Evolutionary conservation across 2,888 invertebrate genomes (phyloP), one percentile per base, ranked within the genome.

Genomic region (Antheraea yamamai): DNA sequence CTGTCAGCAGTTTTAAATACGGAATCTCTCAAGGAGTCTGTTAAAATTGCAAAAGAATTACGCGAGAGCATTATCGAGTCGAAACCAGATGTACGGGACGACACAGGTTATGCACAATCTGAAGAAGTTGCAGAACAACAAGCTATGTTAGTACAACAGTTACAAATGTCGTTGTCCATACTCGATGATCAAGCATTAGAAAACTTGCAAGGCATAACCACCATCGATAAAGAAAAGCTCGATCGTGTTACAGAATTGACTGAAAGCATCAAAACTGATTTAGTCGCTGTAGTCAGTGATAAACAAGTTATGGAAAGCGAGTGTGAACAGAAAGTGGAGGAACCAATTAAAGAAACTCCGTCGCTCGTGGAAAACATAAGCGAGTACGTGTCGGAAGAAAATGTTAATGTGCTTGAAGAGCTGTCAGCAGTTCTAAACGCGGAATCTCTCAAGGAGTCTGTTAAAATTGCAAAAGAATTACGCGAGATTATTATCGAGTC

Each of bases 401-500:
- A 8, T 7, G n/a, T 39, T 70, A 12, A n/a, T 3, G 39, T 70
- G 35, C 39, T 70, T 20, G 10, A 70, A 70, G 70, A 39, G 18
- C n/a, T 70, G n/a, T 70, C 70, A 10, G 4, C 39, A 39, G 39
- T 70, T 20, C 7, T 70, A 12, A 20, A 70, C 8, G 39, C 39
- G 7, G 70, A 39, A 10, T 20, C 39, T 3, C 35, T 70, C 20
- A 39, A 20, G 8, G 39, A 39, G n/a, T 70, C 70, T 20, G n/a
- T 70, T 18, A 20, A 16, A 7, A 70, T 70, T 7, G 68, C 39
- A 2, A 35, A 70, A 39, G 39, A 70, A 16, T 70, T 70, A 20
- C 68, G 35, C n/a, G 68, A 70, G 8, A 35, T 39, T 20, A 39
- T 68, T n/a, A 14, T 74, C 7, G 73, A 75, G 7, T 61, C 73